Evolutionary conservation across 1,140 invertebrate genomes (phyloP), one percentile per base, ranked within the genome.

Genomic region (Hyles euphorbiae): DNA sequence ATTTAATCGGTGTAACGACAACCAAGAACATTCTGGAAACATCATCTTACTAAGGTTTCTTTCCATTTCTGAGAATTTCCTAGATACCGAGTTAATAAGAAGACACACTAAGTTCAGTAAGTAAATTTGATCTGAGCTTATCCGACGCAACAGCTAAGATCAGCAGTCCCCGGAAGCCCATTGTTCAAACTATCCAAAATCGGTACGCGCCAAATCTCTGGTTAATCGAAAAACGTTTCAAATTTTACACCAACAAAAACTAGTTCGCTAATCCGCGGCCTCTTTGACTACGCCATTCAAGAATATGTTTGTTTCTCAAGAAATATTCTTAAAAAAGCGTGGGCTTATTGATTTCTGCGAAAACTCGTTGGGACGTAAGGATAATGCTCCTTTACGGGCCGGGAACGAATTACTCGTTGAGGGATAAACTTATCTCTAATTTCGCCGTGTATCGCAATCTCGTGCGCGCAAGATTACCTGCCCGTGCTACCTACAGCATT

Each of bases 261-360:
- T 69, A 70, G 60, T 68, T 70, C 58, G 67, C 71, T 81, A 82
- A 84, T 80, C 83, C 77, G 84, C 83, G 84, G 84, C 73, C 11
- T 64, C 81, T 87, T 87, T 87, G 83, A 86, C 74, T 78, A 56
- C 63, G 54, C 55, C 72, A 61, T 66, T 60, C 60, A 66, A 70
- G 67, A 65, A 66, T 53, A 81, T 79, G 70, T 81, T 84, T 81
- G 84, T 83, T 87, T 83, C 80, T 75, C 54, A 67, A 68, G 72
- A 68, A 54, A 74, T 75, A 75, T 77, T 70, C 68, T 72, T 81
- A 78, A 86, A 87, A 84, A 81, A 81, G 73, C 68, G 65, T 54
- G 45, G 78, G 84, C 84, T 87, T 87, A 87, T 81, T 79, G 80
- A 82, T 80, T 87, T 85, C 82, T 74, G 55, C 56, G 83, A 86